Evolutionary conservation across 2,797 vertebrate genomes (phyloP).

Genomic region (Sebastes trivittatus): DNA sequence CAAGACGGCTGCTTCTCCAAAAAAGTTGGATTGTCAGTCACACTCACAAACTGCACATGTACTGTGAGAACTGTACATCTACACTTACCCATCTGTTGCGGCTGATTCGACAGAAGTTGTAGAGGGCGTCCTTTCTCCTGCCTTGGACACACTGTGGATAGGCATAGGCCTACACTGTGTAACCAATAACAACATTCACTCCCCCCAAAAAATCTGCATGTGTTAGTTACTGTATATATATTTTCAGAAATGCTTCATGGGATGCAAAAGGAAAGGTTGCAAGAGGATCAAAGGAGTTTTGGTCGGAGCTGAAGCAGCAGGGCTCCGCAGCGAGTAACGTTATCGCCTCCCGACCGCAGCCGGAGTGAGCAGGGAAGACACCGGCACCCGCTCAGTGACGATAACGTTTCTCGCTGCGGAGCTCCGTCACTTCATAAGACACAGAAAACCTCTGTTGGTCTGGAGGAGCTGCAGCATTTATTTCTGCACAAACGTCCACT

Average conservation of each 20-base stretch:
- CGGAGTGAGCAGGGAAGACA: too few species aligned
- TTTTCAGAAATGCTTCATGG: neutral
- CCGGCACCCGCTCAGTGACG: too few species aligned
- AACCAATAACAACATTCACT: neutral
- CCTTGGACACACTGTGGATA: conserved; percentile 62
- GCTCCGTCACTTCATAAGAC: too few species aligned
- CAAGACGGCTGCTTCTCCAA: neutral
- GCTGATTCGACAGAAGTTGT: conserved; percentile 49
- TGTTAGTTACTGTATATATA: neutral
- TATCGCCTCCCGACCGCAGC: too few species aligned
- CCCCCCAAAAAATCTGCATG: too few species aligned
- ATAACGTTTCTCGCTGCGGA: too few species aligned
- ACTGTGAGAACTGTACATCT: neutral
- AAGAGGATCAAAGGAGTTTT: neutral
- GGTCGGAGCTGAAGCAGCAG: too few species aligned
- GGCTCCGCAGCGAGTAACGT: too few species aligned
- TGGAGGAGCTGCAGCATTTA: too few species aligned
- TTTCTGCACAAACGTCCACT: too few species aligned
- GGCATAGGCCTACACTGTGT: neutral
- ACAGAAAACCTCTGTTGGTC: too few species aligned
- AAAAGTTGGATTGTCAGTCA: neutral
- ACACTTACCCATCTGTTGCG: conserved; percentile 61
- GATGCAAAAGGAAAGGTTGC: neutral
- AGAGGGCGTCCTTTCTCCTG: conserved; percentile 50
- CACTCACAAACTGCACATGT: neutral